Percentiles rank a stretch among this genome's conserved stretches.
Conservation (phyloP, 2,888 invertebrate species). For the Azorinus chamasolen region DNA sequence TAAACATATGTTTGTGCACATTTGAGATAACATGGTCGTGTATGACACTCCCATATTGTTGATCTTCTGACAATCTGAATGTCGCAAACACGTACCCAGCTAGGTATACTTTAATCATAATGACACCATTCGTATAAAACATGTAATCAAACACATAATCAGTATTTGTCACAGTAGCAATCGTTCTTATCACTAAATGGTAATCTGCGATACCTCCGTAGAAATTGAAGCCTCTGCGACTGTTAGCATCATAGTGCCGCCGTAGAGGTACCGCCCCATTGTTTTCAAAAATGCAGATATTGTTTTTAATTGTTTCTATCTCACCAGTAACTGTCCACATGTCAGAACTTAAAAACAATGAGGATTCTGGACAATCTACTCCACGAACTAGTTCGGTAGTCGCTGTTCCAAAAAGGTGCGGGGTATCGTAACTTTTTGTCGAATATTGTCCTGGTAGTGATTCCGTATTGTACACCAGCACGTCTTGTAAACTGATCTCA, state of each 20-base stretch:
- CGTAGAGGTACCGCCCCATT: slow-evolving; percentile 73
- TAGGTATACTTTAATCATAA: slow-evolving; percentile 70
- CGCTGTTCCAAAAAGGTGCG: slow-evolving; percentile 71
- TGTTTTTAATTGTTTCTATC: slow-evolving; percentile 52
- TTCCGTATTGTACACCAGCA: slow-evolving; percentile 76
- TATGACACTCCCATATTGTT: slow-evolving; percentile 68
- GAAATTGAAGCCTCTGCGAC: slow-evolving; percentile 51
- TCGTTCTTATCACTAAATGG: slow-evolving; percentile 74
- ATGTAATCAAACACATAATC: slow-evolving; percentile 81
- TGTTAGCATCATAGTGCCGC: slow-evolving; percentile 70
- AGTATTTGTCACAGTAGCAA: slow-evolving; percentile 75
- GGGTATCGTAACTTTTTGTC: slow-evolving; percentile 69
- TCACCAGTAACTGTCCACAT: slow-evolving; percentile 60
- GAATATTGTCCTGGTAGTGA: slow-evolving; percentile 66
- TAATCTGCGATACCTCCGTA: slow-evolving; percentile 72
- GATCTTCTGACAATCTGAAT: slow-evolving; percentile 58
- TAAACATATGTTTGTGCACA: slow-evolving; percentile 75
- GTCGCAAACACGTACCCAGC: slow-evolving; percentile 79
- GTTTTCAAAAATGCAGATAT: slow-evolving; percentile 80
- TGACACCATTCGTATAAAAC: slow-evolving; percentile 77
- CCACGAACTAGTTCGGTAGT: slow-evolving; percentile 76
- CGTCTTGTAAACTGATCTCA: slow-evolving; percentile 79
- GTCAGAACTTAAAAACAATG: slow-evolving; percentile 71
- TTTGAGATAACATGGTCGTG: slow-evolving; percentile 67
- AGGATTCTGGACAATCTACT: slow-evolving; percentile 80